Base-by-base conservation (phyloP, 1,140 invertebrate genomes). In the Heterodera carotae region DNA sequence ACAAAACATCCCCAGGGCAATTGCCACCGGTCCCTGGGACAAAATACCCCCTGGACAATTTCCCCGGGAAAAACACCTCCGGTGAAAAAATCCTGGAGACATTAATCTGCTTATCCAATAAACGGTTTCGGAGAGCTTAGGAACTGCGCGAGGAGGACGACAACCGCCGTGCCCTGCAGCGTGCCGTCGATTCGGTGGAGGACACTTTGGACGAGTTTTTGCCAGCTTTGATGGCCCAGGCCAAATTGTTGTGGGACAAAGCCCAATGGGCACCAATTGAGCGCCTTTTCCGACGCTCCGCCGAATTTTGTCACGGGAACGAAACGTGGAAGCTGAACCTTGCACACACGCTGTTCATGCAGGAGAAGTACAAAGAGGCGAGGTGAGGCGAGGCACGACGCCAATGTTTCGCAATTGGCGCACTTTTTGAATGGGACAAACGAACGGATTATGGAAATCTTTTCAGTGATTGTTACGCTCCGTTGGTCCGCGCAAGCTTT, bases 311-410 rank as follows among this genome's bases (percentile, higher is more conserved):
- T 85, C 96, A 94, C 83, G 95, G 98, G 86, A 94, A 97, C 84
- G 94, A 98, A 85, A 92, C 93, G 1, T 99, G 96, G 96, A 93
- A 95, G 81, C 89, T 99, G 7, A 99, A 99, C 88, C 95, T 98
- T 0, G 97, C 96, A 0, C 97, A 99, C 88, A 96, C 98, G 2
- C 89, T 99, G 6, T 99, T 98, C 88, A 99, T 99, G 97, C 96
- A 96, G 88, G 96, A 74, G 64, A 64, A 74, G 64, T 74, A 56
- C 64, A 74, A 74, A 34, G 72, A 74, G 64, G 72, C 72, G 15
- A 74, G 72, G 72, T 62, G 36, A 56, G 33, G 5, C 18, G 36
- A 67, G 31, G 25, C 18, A 34, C 36, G 31, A n/a, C n/a, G n/a
- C n/a, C n/a, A n/a, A n/a, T n/a, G n/a, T n/a, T n/a, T n/a, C n/a